Evolutionary conservation across 2,888 invertebrate genomes (phyloP), one percentile per base, ranked within the genome.

Genomic region (Bombylius major): DNA sequence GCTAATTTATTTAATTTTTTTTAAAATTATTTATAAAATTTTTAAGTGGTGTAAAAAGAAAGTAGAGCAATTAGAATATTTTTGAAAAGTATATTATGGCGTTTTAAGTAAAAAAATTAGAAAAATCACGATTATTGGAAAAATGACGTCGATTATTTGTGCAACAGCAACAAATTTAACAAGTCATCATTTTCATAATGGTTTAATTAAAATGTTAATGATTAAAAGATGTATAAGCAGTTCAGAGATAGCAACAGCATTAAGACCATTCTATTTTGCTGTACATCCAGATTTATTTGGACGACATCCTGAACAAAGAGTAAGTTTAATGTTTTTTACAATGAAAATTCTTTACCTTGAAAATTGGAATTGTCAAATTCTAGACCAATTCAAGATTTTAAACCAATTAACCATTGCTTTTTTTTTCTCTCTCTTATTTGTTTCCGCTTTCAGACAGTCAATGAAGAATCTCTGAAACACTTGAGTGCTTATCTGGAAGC

Each of bases 221-320:
- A 36, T 36, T 8, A 42, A 42, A 11, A 42, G 69, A 34, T 57
- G 39, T 63, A 74, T 86, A 64, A 89, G 85, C 66, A 84, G 85
- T 58, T 86, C 87, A 36, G 92, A 95, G 78, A 82, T 94, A 31
- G 87, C 94, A 0, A 87, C 93, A 33, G 95, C 95, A 1, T 76
- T 96, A 50, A 79, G 95, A 58, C 95, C 95, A 6, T 95, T 96
- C 74, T 95, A 94, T 75, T 95, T 96, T 71, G 86, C 86, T 57
- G 95, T 96, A 5, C 96, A 96, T 78, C 96, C 96, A 12, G 96
- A 96, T 77, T 79, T 96, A 50, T 96, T 96, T 78, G 92, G 92
- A 54, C 86, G 88, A 75, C 85, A 87, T 78, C 96, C 96, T 44
- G 83, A 82, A 68, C 90, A 95, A 77, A 82, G 89, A 73, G 92